These are phyloP conservation scores for Lithophane leautieri DNA, from an alignment of 2,888 invertebrate species.

Conservation along the genomic window DNA sequence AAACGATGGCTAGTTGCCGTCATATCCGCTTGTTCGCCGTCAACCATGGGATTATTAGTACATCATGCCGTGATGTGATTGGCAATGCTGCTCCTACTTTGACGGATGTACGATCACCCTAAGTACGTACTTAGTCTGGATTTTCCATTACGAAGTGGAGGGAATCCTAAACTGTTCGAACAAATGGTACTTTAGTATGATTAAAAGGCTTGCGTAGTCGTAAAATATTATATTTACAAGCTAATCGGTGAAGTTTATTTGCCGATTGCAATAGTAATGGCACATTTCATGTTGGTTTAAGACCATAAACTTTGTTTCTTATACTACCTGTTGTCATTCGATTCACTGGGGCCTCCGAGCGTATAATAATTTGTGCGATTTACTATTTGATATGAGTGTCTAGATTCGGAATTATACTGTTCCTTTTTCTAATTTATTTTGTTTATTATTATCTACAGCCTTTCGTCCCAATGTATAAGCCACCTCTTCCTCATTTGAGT, in stretches of 20 bases:
- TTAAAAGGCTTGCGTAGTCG: conserved; percentile 13
- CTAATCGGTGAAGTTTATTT: conserved; percentile 31
- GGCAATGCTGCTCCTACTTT: conserved; percentile 47
- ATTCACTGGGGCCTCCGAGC: background rate
- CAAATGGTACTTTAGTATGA: conserved; percentile 36
- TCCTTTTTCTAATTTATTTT: background rate
- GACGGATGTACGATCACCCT: conserved; percentile 32
- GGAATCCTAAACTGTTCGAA: conserved; percentile 42
- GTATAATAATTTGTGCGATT: conserved; percentile 18
- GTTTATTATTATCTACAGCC: background rate
- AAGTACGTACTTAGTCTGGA: conserved; percentile 25
- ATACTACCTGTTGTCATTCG: conserved; percentile 30
- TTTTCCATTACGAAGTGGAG: conserved; percentile 33
- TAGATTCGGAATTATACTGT: background rate
- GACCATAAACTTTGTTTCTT: conserved; percentile 29
- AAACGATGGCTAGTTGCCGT: conserved; percentile 73
- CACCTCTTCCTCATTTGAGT: background rate
- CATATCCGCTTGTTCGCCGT: conserved; percentile 72
- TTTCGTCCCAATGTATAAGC: background rate
- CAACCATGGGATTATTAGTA: conserved; percentile 57
- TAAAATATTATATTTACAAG: conserved; percentile 52
- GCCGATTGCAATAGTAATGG: conserved; percentile 29
- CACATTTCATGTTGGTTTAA: conserved; percentile 33
- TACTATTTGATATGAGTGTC: background rate
- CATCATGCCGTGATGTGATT: conserved; percentile 56